A percentile compares a stretch with the other conserved stretches of the same genome.
These are phyloP conservation scores for Limnephilus auricula DNA, from an alignment of 2,888 invertebrate species.

Conservation along the genomic window DNA sequence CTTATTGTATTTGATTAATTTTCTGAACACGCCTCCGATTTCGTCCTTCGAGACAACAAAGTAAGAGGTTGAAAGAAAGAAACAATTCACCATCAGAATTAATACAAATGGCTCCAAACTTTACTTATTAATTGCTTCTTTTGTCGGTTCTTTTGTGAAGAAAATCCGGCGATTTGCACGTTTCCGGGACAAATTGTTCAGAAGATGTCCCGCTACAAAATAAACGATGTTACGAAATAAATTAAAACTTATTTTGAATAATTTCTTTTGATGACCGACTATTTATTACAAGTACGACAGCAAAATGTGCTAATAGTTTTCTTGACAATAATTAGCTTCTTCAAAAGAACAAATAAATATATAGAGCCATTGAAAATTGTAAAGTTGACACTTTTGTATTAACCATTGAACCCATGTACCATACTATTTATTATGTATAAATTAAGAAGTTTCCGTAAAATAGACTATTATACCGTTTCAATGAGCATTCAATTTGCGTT, in stretches of 20 bases:
- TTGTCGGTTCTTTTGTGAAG: conserved; percentile 16
- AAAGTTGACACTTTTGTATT: neutral
- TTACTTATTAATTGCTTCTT: conserved; percentile 17
- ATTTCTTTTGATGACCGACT: neutral
- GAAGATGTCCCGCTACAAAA: neutral
- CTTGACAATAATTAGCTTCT: neutral
- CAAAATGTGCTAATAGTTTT: neutral
- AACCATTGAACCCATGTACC: neutral
- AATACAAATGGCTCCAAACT: conserved; percentile 9
- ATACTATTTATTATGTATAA: neutral
- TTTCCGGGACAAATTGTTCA: neutral
- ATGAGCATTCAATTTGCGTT: neutral
- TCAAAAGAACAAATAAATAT: neutral
- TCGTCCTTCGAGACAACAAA: neutral
- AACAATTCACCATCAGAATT: conserved; percentile 4
- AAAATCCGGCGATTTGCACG: conserved; percentile 15
- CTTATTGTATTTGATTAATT: neutral
- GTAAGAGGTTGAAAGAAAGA: conserved; percentile 7
- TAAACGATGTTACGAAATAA: neutral
- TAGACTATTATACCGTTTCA: too few relatives aligned
- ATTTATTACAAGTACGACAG: neutral
- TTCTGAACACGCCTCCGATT: neutral
- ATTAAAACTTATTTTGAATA: conserved; percentile 10
- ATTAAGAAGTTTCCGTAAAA: too few relatives aligned
- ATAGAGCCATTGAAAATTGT: neutral